Base-by-base conservation (phyloP, 2,888 invertebrate species). In the Orthonychiurus folsomi region DNA sequence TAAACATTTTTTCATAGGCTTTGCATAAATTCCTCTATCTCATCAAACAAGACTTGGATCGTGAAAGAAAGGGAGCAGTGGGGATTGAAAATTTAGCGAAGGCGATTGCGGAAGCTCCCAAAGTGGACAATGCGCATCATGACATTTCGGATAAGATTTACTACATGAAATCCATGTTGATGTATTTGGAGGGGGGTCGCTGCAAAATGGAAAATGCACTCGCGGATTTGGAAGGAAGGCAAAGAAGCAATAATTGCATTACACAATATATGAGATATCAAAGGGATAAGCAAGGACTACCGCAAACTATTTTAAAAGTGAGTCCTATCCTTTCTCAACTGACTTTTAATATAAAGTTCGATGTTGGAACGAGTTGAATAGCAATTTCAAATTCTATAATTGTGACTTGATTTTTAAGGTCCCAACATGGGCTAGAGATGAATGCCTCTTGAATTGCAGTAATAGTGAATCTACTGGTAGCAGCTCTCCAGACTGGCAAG, bases 101-200 rank as follows among this genome's bases (percentile, higher is more conserved):
- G 76, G 91, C 93, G 3, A 86, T 94, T 68, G 86, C 86, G 73
- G 86, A 88, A 75, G 87, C 88, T 5, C 89, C 91, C 0, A 89
- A 86, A 59, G 20, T 59, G 15, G 93, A 89, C 58, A 85, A 92
- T 76, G 89, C 93, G 55, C 90, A 93, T 73, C 92, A 93, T 75
- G 93, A 89, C 73, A 89, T 93, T 24, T 85, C 86, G 26, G 93
- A 93, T 75, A 93, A 93, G 80, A 79, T 94, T n/a, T 89, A 89
- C 76, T 92, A 93, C 77, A 91, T 93, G 83, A 86, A 88, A 75
- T 89, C 92, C 23, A 93, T 93, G 89, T 80, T 93, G 70, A 18
- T 59, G 20, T 94, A 93, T 76, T 79, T 94, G 74, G 94, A 94
- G 78, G 94, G 93, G 2, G 86, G 91, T 15, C 84, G 89, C 71